Conservation (phyloP, 2,113 vertebrate species). For the Ceratotherium simum region DNA sequence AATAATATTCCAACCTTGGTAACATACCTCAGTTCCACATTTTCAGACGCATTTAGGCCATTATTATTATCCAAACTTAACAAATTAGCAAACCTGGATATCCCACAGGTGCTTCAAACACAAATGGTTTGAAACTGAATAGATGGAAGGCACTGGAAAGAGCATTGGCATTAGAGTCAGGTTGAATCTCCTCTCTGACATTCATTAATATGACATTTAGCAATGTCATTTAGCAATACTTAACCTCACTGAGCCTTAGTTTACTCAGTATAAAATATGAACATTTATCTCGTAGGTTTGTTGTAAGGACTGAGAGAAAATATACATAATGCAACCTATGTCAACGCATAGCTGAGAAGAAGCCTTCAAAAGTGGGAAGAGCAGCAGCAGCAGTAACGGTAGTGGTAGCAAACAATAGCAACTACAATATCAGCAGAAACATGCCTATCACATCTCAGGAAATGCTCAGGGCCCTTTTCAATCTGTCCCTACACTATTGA, state of each 20-base stretch:
- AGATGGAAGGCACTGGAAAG: background rate
- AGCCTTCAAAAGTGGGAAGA: background rate
- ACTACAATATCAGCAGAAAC: background rate
- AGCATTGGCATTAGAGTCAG: background rate
- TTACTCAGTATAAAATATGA: background rate
- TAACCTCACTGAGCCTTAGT: background rate
- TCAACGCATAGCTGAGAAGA: background rate
- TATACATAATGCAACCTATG: background rate
- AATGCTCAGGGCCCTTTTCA: background rate
- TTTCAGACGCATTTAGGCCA: background rate
- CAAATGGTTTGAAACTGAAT: background rate
- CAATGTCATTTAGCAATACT: background rate
- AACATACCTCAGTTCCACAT: background rate
- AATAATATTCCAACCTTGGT: background rate
- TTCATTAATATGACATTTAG: background rate
- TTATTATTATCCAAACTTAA: background rate
- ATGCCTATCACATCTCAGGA: background rate
- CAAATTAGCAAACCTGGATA: background rate
- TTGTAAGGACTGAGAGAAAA: background rate
- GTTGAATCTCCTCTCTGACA: background rate
- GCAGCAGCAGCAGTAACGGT: background rate
- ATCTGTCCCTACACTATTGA: background rate
- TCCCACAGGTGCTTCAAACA: background rate
- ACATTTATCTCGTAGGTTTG: background rate
- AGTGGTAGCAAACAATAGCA: background rate